A percentile compares a stretch with the other conserved stretches of the same genome.
Evolutionary conservation across 2,113 vertebrate species (phyloP).

Genomic region (Ciconia boyciana): DNA sequence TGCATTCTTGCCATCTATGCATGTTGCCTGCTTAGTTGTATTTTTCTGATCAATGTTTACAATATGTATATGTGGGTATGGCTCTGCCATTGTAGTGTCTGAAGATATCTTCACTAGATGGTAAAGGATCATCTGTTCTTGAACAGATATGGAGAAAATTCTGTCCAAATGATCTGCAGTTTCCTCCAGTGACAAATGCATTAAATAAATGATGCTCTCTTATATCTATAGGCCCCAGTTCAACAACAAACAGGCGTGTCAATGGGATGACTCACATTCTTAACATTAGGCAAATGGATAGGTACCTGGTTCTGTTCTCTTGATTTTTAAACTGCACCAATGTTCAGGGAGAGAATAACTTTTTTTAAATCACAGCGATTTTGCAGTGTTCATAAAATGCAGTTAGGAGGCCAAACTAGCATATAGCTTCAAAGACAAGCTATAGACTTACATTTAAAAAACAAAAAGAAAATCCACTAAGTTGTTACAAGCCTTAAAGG

Average conservation of each 20-base stretch:
- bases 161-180: neutral
- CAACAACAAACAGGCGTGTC: neutral
- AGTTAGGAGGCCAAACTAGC: neutral
- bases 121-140: slow-evolving; percentile 1
- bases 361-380: neutral
- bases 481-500: neutral
- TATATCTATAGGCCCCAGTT: slow-evolving; percentile 15
- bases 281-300: neutral
- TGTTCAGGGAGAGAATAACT: neutral
- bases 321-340: neutral
- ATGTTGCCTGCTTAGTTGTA: neutral
- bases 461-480: neutral
- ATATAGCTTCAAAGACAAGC: neutral
- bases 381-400: neutral
- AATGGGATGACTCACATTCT: neutral
- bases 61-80: neutral
- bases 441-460: neutral
- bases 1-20: neutral
- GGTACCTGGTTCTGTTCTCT: neutral
- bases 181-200: neutral
- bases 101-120: neutral
- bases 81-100: neutral
- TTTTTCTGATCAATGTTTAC: neutral
- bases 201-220: neutral
- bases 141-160: neutral